These are phyloP conservation scores for Anguilla marmorata DNA, from an alignment of 2,797 vertebrate species.

Conservation along the genomic window DNA sequence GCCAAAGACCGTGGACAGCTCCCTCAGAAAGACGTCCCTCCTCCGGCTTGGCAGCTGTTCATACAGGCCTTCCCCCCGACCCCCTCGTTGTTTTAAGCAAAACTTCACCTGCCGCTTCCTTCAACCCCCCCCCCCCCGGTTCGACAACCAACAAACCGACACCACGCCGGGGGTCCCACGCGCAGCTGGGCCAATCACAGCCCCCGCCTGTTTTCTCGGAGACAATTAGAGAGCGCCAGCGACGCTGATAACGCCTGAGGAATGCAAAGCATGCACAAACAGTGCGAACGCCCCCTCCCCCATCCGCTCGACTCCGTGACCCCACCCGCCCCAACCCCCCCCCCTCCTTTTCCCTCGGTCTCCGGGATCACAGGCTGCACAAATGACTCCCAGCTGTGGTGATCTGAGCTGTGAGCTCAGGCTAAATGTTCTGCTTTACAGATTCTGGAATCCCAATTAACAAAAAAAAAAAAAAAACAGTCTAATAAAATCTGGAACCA, in stretches of 20 bases:
- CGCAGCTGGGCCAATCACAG: neutral
- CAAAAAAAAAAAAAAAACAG: neutral
- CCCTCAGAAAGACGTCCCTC: neutral
- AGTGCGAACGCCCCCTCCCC: neutral
- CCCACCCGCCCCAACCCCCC: neutral
- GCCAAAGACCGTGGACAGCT: neutral
- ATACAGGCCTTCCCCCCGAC: neutral
- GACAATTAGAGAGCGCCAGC: constrained; percentile 5
- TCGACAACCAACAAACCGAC: neutral
- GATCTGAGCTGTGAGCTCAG: neutral
- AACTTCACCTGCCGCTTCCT: neutral
- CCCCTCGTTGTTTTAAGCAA: neutral
- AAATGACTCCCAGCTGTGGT: neutral
- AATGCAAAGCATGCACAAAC: constrained; percentile 13
- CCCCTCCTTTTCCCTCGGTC: neutral
- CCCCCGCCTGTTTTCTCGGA: neutral
- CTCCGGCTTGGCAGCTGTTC: neutral
- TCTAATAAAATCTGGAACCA: neutral
- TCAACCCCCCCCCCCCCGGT: neutral
- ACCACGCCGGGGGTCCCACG: neutral
- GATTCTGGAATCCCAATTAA: neutral
- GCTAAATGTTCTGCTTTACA: constrained; percentile 8
- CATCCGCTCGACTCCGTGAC: neutral
- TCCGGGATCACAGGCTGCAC: neutral
- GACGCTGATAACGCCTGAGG: neutral